Evolutionary conservation across 2,797 vertebrate genomes (phyloP).

Genomic region (Artibeus lituratus): DNA sequence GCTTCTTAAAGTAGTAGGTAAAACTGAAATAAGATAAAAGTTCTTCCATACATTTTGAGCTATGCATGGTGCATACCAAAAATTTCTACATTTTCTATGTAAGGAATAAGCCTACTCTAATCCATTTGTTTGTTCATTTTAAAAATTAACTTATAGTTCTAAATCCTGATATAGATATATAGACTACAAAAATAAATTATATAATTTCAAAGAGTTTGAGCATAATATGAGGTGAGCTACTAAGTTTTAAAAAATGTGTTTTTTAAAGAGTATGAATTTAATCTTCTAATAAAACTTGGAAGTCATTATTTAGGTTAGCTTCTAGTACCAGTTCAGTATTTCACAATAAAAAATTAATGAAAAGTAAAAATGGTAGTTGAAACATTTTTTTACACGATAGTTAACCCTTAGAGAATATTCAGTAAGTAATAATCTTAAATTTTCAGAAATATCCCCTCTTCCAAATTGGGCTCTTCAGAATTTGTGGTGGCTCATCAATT

Average conservation of each 20-base stretch:
- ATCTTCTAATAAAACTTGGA: conserved; percentile 34
- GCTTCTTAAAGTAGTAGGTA: background rate
- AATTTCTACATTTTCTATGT: background rate
- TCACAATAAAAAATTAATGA: conserved; percentile 39
- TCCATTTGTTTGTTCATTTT: background rate
- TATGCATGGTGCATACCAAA: background rate
- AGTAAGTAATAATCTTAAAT: background rate
- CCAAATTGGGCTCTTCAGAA: background rate
- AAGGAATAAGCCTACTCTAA: background rate
- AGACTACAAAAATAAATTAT: background rate
- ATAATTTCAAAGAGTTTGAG: background rate
- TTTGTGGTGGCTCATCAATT: background rate
- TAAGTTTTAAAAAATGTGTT: background rate
- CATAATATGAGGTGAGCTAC: background rate
- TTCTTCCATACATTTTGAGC: background rate
- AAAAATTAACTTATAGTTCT: background rate
- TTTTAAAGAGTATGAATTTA: background rate
- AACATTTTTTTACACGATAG: background rate
- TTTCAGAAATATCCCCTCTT: background rate
- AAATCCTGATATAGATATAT: background rate
- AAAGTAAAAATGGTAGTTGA: background rate
- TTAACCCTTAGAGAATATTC: background rate
- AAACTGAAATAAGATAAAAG: background rate
- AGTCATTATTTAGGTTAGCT: background rate
- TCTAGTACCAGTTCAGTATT: conserved; percentile 27